Conservation (phyloP, 2,797 vertebrate species). For the Lacerta agilis region DNA sequence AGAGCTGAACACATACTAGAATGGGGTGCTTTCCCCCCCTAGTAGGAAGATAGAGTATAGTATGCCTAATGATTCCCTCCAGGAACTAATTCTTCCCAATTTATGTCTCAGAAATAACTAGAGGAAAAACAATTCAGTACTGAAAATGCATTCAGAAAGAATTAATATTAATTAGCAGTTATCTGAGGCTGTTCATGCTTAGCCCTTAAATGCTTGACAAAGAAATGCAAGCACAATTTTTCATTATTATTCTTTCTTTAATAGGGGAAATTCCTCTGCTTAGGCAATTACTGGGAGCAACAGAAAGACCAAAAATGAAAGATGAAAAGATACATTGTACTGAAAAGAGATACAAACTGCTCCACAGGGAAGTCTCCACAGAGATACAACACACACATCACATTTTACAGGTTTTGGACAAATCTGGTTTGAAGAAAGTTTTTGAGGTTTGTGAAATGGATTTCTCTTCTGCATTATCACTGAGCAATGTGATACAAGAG, state of each 20-base stretch:
- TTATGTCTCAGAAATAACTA: conserved; percentile 9
- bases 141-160: conserved; percentile 8
- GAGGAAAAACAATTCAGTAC: conserved; percentile 2
- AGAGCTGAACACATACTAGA: background rate
- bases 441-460: background rate
- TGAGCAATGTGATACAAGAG: background rate
- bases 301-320: background rate
- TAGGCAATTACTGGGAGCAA: background rate
- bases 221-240: background rate
- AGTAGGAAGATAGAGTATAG: background rate
- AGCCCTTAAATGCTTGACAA: conserved; percentile 8
- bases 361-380: background rate
- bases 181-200: background rate
- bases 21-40: background rate
- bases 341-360: background rate
- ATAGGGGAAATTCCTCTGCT: background rate
- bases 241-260: background rate
- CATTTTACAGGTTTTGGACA: background rate
- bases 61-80: background rate
- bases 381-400: background rate
- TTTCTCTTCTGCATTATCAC: background rate
- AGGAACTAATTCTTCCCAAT: conserved; percentile 1
- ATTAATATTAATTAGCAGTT: conserved; percentile 24
- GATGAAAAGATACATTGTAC: background rate
- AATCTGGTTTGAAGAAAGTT: background rate